Base-by-base conservation (phyloP, 2,888 invertebrate species). In the Cinara cedri region DNA sequence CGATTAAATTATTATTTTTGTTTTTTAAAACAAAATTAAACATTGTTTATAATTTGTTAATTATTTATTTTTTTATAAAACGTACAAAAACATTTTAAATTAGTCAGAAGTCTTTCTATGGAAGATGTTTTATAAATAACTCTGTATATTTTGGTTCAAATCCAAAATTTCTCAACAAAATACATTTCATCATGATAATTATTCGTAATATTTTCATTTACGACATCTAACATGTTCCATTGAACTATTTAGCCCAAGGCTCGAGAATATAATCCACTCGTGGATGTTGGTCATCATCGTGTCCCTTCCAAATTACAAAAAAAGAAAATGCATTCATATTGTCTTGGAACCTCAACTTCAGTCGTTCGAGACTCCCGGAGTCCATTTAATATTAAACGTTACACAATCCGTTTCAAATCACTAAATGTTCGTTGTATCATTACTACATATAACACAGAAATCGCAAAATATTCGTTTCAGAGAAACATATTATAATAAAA, bases 81-180 rank as follows among this genome's bases (percentile, higher is more conserved):
- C 21, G 16, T 65, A 44, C n/a, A 11, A 42, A 63, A 21, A 63
- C 19, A 21, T 44, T 54, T 54, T 34, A 42, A 11, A 70, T 70
- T 70, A 78, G 78, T 70, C 57, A 70, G 49, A 76, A 4, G n/a
- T 10, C 24, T 76, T 66, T 44, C 44, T 19, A 1, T 46, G 46
- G 21, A 76, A 19, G 70, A 51, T 46, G 42, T 11, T 78, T 70
- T 78, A 78, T 60, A 78, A 78, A 78, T 78, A 78, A 49, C 70
- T 16, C 72, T 19, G 21, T 57, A 14, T 75, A 34, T 55, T 68
- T 78, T 78, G 78, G 70, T 78, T 13, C 60, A 70, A 9, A 51
- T 78, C 78, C 78, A 78, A 78, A 68, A 78, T 62, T 62, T 57
- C 34, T 16, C 46, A 51, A 78, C 21, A 51, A 78, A 70, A 78